A percentile compares a stretch with the other conserved stretches of the same genome.
These are phyloP conservation scores for Lasioglossum calceatum DNA, from an alignment of 2,888 invertebrate genomes.

Conservation along the genomic window DNA sequence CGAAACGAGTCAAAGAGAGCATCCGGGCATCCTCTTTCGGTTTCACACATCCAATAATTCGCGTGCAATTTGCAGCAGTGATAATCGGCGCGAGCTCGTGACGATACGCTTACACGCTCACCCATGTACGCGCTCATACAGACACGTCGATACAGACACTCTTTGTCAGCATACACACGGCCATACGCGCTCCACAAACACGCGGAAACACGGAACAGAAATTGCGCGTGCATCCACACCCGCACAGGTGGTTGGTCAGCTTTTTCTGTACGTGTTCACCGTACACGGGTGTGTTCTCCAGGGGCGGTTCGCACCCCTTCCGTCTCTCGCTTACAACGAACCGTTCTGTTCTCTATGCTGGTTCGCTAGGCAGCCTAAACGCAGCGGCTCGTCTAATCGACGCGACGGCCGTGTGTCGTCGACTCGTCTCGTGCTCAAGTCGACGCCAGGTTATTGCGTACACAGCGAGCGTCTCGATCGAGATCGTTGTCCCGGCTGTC, in stretches of 20 bases:
- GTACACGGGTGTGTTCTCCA: conserved; percentile 61
- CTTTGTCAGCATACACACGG: conserved; percentile 16
- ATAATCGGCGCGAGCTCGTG: conserved; percentile 60
- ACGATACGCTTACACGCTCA: conserved; percentile 14
- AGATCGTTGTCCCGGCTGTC: conserved; percentile 41
- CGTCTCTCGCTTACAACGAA: conserved; percentile 17
- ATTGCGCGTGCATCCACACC: conserved; percentile 13
- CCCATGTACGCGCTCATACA: neutral
- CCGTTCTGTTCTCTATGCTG: conserved; percentile 45
- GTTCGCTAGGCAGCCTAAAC: conserved; percentile 62
- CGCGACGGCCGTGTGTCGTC: conserved; percentile 54
- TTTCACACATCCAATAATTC: conserved; percentile 46
- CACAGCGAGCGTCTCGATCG: conserved; percentile 55
- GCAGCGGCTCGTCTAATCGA: conserved; percentile 57
- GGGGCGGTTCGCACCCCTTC: conserved; percentile 24
- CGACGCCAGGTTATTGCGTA: conserved; percentile 53
- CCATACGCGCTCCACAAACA: conserved; percentile 1
- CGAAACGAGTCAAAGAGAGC: conserved; percentile 19
- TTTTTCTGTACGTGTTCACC: conserved; percentile 52
- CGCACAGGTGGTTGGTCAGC: conserved; percentile 36
- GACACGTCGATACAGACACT: conserved; percentile 3
- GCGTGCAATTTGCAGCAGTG: conserved; percentile 72
- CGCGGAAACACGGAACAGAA: neutral
- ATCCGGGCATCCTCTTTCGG: conserved; percentile 61
- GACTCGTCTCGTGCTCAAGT: conserved; percentile 55